phyloP scores from a whole-genome alignment of 2,888 invertebrate species.

The Megalurothrips usitatus region DNA sequence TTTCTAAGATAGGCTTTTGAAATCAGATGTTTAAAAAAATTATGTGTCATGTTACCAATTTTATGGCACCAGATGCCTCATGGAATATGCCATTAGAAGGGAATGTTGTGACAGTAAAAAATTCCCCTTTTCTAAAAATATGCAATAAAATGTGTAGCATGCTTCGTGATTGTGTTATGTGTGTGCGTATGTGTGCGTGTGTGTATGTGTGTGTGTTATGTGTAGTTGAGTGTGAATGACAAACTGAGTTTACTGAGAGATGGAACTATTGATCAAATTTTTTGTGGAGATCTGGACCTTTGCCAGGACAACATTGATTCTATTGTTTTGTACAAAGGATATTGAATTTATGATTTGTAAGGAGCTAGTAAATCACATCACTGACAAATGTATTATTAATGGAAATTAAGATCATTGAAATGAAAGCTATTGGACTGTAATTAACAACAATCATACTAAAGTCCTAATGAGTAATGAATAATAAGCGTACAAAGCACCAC shows the following conservation, averaged over 20 bases:
- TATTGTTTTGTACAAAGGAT: constrained; percentile 1
- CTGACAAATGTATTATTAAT: background rate
- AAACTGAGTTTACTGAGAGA: background rate
- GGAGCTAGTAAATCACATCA: background rate
- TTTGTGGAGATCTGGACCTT: constrained; percentile 13
- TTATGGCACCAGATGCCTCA: background rate
- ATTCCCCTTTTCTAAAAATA: background rate
- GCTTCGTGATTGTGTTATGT: background rate
- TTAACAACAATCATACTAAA: background rate
- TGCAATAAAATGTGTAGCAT: background rate
- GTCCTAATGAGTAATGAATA: background rate
- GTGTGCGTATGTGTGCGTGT: background rate
- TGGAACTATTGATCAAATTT: background rate
- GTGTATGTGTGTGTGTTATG: background rate
- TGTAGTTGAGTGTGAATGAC: background rate
- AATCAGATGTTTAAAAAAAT: background rate
- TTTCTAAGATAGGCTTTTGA: background rate
- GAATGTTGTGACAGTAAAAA: background rate
- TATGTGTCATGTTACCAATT: constrained; percentile 9
- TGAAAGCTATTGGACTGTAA: background rate
- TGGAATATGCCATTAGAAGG: background rate
- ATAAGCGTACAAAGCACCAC: background rate
- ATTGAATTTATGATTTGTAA: background rate
- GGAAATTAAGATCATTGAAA: background rate
- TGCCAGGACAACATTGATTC: background rate